Base-by-base conservation (phyloP, 2,113 vertebrate species). In the Dicentrarchus labrax region DNA sequence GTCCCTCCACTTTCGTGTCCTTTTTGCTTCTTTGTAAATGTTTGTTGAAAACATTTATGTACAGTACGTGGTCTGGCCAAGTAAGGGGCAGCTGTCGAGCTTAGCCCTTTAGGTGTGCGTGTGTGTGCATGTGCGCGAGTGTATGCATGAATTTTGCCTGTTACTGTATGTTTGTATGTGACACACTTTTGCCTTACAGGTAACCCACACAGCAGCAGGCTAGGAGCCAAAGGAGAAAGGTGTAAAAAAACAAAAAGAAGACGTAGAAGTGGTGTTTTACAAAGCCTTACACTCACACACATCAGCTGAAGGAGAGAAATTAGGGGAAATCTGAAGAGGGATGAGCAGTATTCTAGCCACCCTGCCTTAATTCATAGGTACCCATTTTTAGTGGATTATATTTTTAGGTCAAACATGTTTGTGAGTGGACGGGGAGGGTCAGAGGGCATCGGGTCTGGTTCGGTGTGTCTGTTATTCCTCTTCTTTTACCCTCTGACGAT, bases 171-270 rank as follows among this genome's bases (percentile, higher is more conserved):
- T 93, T 85, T 91, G 79, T 91, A 88, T 66, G 75, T 84, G 90
- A 91, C 84, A 94, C 92, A 94, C 91, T 85, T 91, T 89, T 94
- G 93, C 94, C 94, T 94, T 94, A 94, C 89, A 89, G 92, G 89
- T 91, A 86, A 91, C 71, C 71, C 88, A 91, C 88, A 86, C 90
- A 92, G 85, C 93, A 94, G 93, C 90, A 93, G 93, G 64, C 92
- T 90, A 88, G 79, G 84, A 92, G 89, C 92, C 92, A 89, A 91
- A 92, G 78, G 90, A 85, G 79, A 84, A 77, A 83, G 56, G 59
- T 82, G 76, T 80, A 7, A 7, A 41, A 54, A 59, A 39, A 24
- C 15, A 56, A 59, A 41, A 41, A 56, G 17, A 74, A 38, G 45
- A 47, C 60, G 21, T 21, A 73, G 39, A 87, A 78, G 75, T 77